Percentiles rank a stretch among this genome's conserved stretches.
Evolutionary conservation across 1,140 invertebrate genomes (phyloP).

Genomic region (Steinernema feltiae): DNA sequence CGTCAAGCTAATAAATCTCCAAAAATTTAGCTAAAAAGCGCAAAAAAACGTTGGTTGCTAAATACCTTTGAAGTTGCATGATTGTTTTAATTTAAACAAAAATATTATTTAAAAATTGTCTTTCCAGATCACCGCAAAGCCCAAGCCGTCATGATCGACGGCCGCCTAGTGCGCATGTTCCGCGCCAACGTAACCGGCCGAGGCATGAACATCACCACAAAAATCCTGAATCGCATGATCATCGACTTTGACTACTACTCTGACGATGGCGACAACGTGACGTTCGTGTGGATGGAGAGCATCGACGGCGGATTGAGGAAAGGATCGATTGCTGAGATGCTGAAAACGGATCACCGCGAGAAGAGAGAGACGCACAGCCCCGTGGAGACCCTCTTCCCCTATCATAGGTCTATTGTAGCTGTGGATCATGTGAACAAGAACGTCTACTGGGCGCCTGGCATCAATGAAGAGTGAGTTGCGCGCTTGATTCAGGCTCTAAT

Average conservation of each 20-base stretch:
- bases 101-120: too few relatives aligned
- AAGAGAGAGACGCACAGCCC: neutral
- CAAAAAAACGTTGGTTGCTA: too few relatives aligned
- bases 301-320: slow-evolving; percentile 12
- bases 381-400: neutral
- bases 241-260: slow-evolving; percentile 7
- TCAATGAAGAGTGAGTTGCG: neutral
- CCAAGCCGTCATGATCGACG: neutral
- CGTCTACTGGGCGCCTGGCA: neutral
- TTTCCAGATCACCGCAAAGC: neutral
- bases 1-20: too few relatives aligned
- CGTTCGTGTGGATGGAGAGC: neutral
- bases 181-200: neutral
- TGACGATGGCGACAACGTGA: neutral
- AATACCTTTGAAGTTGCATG: too few relatives aligned
- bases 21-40: too few relatives aligned
- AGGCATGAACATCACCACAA: neutral
- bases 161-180: neutral
- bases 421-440: slow-evolving; percentile 11
- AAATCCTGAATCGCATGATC: slow-evolving; percentile 3
- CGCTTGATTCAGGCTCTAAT: neutral
- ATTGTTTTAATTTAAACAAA: too few relatives aligned
- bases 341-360: neutral
- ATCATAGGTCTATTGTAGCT: neutral
- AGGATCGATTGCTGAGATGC: slow-evolving; percentile 17